phyloP scores from a whole-genome alignment of 2,113 vertebrate species.

The Ptychochromis oligacanthus region DNA sequence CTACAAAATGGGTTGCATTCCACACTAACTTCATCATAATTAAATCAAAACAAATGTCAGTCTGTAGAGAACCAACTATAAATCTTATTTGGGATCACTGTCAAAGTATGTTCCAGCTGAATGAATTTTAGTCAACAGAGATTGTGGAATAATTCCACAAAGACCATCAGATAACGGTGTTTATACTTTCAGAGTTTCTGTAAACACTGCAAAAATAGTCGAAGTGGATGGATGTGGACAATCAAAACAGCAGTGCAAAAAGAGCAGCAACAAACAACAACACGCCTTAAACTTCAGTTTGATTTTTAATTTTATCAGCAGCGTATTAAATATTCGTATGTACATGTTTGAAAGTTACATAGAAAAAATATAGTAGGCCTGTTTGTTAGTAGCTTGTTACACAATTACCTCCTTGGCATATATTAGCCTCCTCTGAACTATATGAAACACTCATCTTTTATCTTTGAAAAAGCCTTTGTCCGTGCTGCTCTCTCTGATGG shows the following conservation, averaged over 20 bases:
- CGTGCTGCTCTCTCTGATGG: conserved; percentile 96
- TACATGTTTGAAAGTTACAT: conserved; percentile 58
- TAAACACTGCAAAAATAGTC: not conserved
- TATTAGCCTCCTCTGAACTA: not conserved
- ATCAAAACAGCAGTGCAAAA: not conserved
- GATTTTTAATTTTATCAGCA: conserved; percentile 49
- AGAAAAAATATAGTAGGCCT: conserved; percentile 66
- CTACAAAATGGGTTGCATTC: not conserved
- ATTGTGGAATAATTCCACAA: not conserved
- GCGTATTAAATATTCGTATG: conserved; percentile 63
- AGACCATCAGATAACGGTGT: not conserved
- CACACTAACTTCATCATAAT: not conserved
- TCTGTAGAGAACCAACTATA: not conserved
- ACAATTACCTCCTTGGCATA: not conserved
- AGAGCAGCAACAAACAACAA: not conserved
- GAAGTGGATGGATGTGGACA: not conserved
- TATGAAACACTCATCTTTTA: conserved; percentile 83
- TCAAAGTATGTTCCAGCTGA: not conserved
- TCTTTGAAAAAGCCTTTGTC: conserved; percentile 96
- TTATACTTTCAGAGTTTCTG: not conserved
- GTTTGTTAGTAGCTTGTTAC: conserved; percentile 41
- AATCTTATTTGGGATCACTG: not conserved
- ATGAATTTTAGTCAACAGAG: not conserved
- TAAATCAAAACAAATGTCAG: not conserved
- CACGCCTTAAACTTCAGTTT: not conserved